phyloP scores from a whole-genome alignment of 2,888 invertebrate species.

The Leptinotarsa tumamoca region DNA sequence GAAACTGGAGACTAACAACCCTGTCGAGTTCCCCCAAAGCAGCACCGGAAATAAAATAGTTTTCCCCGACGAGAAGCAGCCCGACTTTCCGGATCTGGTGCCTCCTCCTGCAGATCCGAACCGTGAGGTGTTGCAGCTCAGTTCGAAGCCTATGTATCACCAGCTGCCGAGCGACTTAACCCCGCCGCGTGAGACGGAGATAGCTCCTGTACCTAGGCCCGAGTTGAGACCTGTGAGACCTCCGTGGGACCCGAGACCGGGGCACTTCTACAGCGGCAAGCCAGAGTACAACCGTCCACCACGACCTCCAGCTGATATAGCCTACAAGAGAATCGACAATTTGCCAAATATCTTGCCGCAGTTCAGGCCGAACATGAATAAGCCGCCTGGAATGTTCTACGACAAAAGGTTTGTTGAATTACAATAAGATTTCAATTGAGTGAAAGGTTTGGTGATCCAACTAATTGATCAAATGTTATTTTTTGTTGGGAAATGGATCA shows the following conservation, averaged over 20 bases:
- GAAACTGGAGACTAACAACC: constrained; percentile 55
- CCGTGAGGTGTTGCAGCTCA: constrained; percentile 62
- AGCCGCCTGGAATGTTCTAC: constrained; percentile 49
- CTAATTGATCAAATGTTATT: no score
- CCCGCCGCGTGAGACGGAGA: constrained; percentile 65
- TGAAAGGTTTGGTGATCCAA: no score
- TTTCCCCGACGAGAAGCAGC: constrained; percentile 60
- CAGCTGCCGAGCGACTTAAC: constrained; percentile 67
- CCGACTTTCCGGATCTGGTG: constrained; percentile 49
- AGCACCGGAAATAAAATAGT: constrained; percentile 59
- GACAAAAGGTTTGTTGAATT: constrained; percentile 28
- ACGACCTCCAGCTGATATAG: constrained; percentile 59
- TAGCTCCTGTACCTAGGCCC: constrained; percentile 43
- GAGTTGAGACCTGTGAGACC: constrained; percentile 63
- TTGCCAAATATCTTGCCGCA: constrained; percentile 79
- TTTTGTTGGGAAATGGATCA: no score
- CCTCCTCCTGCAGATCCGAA: constrained; percentile 51
- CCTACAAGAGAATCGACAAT: constrained; percentile 64
- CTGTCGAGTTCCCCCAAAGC: constrained; percentile 49
- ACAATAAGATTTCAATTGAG: neutral
- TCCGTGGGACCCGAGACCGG: constrained; percentile 67
- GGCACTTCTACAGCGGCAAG: constrained; percentile 65
- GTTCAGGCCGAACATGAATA: constrained; percentile 76
- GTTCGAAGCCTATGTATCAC: constrained; percentile 65
- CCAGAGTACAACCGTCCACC: constrained; percentile 65